Conservation (phyloP, 2,797 vertebrate species). For the Anguilla marmorata region DNA sequence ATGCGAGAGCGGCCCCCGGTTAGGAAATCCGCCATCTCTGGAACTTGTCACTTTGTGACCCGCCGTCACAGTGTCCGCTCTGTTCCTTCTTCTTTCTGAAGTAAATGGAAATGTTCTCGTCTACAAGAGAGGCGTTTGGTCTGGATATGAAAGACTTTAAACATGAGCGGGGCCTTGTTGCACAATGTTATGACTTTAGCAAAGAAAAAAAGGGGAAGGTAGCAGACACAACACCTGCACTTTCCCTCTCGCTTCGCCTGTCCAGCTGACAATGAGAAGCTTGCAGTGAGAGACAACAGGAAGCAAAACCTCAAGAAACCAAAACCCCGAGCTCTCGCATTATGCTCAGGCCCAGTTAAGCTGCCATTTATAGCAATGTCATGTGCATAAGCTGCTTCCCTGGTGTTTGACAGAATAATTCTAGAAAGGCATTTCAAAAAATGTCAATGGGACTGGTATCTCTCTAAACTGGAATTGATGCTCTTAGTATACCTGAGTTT, state of each 20-base stretch:
- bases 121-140: background rate
- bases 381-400: background rate
- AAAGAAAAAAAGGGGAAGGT: background rate
- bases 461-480: background rate
- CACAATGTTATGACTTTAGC: background rate
- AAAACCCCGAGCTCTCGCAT: background rate
- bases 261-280: background rate
- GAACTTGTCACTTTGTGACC: background rate
- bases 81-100: slow-evolving; percentile 65
- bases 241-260: background rate
- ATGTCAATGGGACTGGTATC: background rate
- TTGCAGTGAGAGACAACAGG: background rate
- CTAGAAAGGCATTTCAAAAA: background rate
- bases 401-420: background rate
- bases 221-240: background rate
- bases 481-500: background rate
- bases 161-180: background rate
- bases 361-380: background rate
- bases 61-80: slow-evolving; percentile 21
- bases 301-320: background rate
- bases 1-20: background rate
- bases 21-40: background rate
- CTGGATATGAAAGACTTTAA: background rate
- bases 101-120: slow-evolving; percentile 45
- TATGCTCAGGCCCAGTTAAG: background rate